These are phyloP conservation scores for Eledona agricola DNA, from an alignment of 2,888 invertebrate genomes.

Conservation along the genomic window DNA sequence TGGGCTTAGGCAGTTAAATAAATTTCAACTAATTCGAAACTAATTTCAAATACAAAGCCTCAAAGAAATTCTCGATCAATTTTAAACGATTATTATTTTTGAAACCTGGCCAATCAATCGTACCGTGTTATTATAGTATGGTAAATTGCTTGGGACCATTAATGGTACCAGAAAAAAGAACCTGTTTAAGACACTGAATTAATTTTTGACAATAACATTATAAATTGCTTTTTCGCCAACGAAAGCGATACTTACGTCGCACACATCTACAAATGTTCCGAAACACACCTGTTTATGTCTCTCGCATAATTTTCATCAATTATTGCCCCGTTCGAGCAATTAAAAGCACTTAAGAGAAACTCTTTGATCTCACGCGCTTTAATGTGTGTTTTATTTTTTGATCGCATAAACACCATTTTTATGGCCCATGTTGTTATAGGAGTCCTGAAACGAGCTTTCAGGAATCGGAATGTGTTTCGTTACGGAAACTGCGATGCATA, in stretches of 20 bases:
- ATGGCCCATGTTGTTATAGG: conserved; percentile 12
- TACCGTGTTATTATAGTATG: conserved; percentile 56
- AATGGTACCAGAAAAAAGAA: conserved; percentile 49
- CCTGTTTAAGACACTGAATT: conserved; percentile 53
- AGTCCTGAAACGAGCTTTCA: too few species aligned
- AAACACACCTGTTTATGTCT: too few species aligned
- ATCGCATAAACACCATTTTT: conserved; percentile 21
- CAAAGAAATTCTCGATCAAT: conserved; percentile 52
- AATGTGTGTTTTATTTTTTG: conserved; percentile 16
- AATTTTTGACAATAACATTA: conserved; percentile 51
- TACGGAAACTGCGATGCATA: too few species aligned
- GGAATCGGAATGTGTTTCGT: too few species aligned
- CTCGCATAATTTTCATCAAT: too few species aligned
- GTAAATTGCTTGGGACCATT: conserved; percentile 50
- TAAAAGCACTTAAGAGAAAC: conserved; percentile 10
- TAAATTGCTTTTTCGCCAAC: conserved; percentile 43
- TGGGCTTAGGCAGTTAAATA: conserved; percentile 31
- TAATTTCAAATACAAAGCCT: conserved; percentile 55
- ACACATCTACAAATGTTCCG: too few species aligned
- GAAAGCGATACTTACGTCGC: conserved; percentile 10
- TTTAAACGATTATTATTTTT: conserved; percentile 54
- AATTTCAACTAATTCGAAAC: conserved; percentile 51
- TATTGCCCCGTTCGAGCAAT: too few species aligned
- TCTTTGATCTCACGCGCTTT: conserved; percentile 22
- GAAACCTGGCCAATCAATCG: conserved; percentile 54